Base-by-base conservation (phyloP, 2,797 vertebrate species). In the Nyctibius grandis region DNA sequence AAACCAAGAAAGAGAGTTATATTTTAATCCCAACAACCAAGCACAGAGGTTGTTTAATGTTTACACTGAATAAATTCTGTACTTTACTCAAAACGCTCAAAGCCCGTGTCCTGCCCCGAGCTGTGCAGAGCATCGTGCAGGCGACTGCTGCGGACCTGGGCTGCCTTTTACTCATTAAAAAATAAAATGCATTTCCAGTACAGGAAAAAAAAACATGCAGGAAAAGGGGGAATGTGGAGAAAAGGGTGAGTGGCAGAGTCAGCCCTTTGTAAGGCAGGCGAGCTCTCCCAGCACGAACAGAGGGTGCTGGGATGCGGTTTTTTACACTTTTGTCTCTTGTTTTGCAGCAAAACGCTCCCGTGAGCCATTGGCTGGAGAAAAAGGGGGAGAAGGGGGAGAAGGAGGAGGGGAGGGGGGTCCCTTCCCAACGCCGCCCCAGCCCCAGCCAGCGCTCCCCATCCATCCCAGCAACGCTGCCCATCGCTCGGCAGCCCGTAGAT, bases 131-230 rank as follows among this genome's bases (percentile, higher is more conserved):
- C 94, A 76, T n/a, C 75, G 3, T 0, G 21, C 59, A 28, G 59
- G 1, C 19, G 8, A 5, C 68, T 12, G 68, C 56, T 2, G 70
- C 16, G 2, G 76, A 75, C 68, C 48, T 12, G 47, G 44, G 44
- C 77, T 47, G 80, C 89, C 80, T 68, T 29, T 2, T 5, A 5
- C 19, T 61, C 63, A 6, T 47, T 20, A 34, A 65, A 50, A 79
- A 88, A 60, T 53, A 69, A 85, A 59, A 50, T 2, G 31, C 40
- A 25, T 44, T 70, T 80, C 79, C 79, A 90, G 19, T 0, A 36
- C 0, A 23, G 9, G n/a, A 5, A 6, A n/a, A 63, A 1, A 15
- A 33, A 26, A 28, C 6, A 3, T 0, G 36, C 0, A 54, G 20
- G 2, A 14, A 26, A 59, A 56, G 16, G 33, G 29, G 9, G 2